phyloP scores from a whole-genome alignment of 2,797 vertebrate species.

The Sparus aurata region DNA sequence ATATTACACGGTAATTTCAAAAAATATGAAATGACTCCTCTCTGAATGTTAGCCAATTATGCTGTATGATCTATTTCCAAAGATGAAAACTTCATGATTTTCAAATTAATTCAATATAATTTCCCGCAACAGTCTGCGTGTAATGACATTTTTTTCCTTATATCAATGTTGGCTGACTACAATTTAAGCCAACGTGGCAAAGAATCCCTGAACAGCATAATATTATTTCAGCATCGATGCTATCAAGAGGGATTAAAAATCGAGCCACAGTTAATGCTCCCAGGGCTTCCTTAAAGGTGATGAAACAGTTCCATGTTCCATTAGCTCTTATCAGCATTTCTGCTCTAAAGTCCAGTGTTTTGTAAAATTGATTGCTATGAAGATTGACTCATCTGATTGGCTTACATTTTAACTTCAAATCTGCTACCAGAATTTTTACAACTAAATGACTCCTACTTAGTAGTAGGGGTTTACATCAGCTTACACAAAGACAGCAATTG shows the following conservation, averaged over 20 bases:
- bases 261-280: constrained; percentile 6
- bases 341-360: background rate
- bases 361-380: constrained; percentile 1
- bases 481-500: background rate
- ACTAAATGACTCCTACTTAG: background rate
- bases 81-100: background rate
- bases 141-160: background rate
- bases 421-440: background rate
- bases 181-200: background rate
- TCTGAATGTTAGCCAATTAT: background rate
- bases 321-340: constrained; percentile 12
- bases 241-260: constrained; percentile 31
- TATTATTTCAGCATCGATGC: constrained; percentile 35
- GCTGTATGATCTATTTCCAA: background rate
- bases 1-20: too few species aligned
- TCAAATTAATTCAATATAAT: background rate
- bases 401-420: constrained; percentile 24
- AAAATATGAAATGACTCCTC: too few species aligned
- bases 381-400: background rate
- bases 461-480: background rate
- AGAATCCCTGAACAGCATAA: constrained; percentile 20
- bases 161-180: background rate
- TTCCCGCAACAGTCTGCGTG: background rate
- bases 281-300: constrained; percentile 30
- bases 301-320: constrained; percentile 31